These are phyloP conservation scores for Peromyscus californicus DNA, from an alignment of 2,113 vertebrate species.

Conservation along the genomic window DNA sequence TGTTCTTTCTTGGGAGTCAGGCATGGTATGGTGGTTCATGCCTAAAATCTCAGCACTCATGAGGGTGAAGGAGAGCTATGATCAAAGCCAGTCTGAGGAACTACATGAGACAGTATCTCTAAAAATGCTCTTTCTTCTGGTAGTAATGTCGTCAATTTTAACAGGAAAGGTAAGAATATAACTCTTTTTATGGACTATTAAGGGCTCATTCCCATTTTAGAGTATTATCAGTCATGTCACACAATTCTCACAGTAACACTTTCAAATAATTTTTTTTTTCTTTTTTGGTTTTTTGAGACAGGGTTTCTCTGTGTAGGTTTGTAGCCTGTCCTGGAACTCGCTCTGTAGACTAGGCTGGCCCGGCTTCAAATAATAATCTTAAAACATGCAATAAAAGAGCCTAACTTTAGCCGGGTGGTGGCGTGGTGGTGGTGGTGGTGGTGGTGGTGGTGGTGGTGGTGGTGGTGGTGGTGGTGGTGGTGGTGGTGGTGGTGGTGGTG, in stretches of 20 bases:
- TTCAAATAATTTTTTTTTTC: neutral
- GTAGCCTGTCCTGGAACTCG: too few species aligned
- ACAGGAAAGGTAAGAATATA: neutral
- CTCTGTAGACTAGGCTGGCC: too few species aligned
- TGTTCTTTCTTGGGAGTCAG: neutral
- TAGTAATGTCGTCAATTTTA: constrained; percentile 23
- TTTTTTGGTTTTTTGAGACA: too few species aligned
- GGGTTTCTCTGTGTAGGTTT: too few species aligned
- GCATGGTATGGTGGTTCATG: neutral
- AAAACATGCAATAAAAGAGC: neutral
- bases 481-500: too few species aligned
- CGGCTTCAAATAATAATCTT: neutral
- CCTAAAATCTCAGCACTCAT: neutral
- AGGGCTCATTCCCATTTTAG: constrained; percentile 32
- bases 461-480: too few species aligned
- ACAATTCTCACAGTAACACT: constrained; percentile 31
- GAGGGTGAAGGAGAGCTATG: neutral
- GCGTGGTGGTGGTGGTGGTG: too few species aligned
- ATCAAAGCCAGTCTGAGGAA: neutral
- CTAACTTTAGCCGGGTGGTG: neutral
- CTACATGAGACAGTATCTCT: neutral
- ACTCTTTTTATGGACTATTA: constrained; percentile 52
- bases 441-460: too few species aligned
- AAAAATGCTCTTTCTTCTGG: neutral
- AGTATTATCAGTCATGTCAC: neutral